Evolutionary conservation across 1,140 invertebrate species (phyloP).

Genomic region (Lethrus apterus): DNA sequence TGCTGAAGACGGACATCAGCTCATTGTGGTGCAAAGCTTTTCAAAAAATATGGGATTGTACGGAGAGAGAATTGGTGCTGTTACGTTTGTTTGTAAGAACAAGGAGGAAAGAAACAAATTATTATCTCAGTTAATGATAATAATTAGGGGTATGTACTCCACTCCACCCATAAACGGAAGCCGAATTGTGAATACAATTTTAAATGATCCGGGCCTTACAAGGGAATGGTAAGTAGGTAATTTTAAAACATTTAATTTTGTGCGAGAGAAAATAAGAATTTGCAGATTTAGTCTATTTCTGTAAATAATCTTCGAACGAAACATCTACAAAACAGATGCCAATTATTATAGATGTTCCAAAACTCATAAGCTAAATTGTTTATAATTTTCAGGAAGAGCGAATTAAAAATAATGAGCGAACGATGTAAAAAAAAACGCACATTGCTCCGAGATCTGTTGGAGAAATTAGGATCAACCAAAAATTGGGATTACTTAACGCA

Average conservation of each 20-base stretch:
- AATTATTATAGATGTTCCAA: too few species aligned
- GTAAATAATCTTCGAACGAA: too few species aligned
- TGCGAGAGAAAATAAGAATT: too few species aligned
- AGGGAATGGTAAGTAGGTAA: slow-evolving; percentile 66
- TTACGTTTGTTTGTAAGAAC: slow-evolving; percentile 69
- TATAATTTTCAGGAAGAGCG: slow-evolving; percentile 58
- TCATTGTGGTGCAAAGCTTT: slow-evolving; percentile 90
- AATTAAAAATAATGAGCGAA: slow-evolving; percentile 97
- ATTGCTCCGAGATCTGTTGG: slow-evolving; percentile 68
- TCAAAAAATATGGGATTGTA: slow-evolving; percentile 95
- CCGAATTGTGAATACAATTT: slow-evolving; percentile 77
- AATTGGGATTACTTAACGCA: slow-evolving; percentile 96
- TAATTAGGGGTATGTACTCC: slow-evolving; percentile 93
- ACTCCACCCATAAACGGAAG: slow-evolving; percentile 95
- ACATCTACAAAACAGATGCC: too few species aligned
- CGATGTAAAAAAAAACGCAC: slow-evolving; percentile 87
- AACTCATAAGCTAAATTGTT: too few species aligned
- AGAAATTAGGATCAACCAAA: slow-evolving; percentile 73
- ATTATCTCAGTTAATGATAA: slow-evolving; percentile 92
- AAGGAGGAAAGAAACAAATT: slow-evolving; percentile 78
- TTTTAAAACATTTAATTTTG: neutral
- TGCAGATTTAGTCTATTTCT: too few species aligned
- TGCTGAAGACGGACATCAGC: slow-evolving; percentile 77
- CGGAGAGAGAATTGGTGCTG: slow-evolving; percentile 89
- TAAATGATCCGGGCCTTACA: slow-evolving; percentile 62